Base-by-base conservation (phyloP, 2,888 invertebrate genomes). In the Malacosoma neustria region DNA sequence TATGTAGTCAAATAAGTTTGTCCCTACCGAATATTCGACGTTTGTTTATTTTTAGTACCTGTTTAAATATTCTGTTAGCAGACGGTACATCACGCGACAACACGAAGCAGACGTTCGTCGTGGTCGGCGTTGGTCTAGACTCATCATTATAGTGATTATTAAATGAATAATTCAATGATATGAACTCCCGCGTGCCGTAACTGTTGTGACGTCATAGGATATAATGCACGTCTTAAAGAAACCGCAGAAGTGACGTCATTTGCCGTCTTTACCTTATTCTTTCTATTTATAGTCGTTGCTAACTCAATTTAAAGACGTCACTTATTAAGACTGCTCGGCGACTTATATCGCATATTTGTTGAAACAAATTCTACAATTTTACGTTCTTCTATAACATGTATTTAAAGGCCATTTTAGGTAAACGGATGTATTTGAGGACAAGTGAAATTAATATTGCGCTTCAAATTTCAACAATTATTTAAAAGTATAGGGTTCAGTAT, bases 241-340 rank as follows among this genome's bases (percentile, higher is more conserved):
- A 39, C 42, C 41, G 42, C 49, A 54, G 56, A 59, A 64, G 60
- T 71, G 69, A 74, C 66, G 64, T 62, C 58, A 69, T 65, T 52
- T 54, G 51, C 64, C 51, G 52, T 60, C 63, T 66, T 69, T 60
- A 67, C 67, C 66, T 63, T 67, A 64, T 62, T 68, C 9, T 54
- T 51, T 51, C 42, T 51, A 54, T 47, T 49, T 40, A 53, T 42
- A 42, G 38, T 39, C 38, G 38, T 44, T 37, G 40, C 34, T 46
- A 43, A 34, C 46, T 40, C 43, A 54, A 50, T 52, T 56, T 52
- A 55, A 47, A 44, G 49, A 51, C 46, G 40, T 22, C 22, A 22
- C 7, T 7, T 22, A 33, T 9, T 15, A 6, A 15, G 14, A 14
- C 11, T 14, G n/a, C 11, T 14, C 13, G 14, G 5, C n/a, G 33